A percentile compares a stretch with the other conserved stretches of the same genome.
These are phyloP conservation scores for Siphamia tubifer DNA, from an alignment of 2,113 vertebrate species.

Conservation along the genomic window DNA sequence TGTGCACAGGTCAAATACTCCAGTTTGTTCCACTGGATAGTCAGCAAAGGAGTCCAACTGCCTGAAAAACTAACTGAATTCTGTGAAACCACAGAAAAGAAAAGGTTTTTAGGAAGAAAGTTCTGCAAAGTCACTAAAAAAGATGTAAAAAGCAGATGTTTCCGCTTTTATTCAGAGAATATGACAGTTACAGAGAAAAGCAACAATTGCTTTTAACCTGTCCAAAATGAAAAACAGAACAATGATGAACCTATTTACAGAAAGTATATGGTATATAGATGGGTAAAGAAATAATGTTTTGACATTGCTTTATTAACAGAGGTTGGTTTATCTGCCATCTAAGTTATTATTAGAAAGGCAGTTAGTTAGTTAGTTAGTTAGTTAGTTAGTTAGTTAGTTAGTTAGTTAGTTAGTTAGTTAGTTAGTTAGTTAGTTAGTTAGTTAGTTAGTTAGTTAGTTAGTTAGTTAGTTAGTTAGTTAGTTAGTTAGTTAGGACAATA, in stretches of 20 bases:
- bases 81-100: not conserved
- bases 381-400: too few relatives aligned
- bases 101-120: slow-evolving; percentile 26
- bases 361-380: too few relatives aligned
- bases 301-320: not conserved
- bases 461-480: too few relatives aligned
- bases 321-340: not conserved
- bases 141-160: not conserved
- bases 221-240: not conserved
- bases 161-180: not conserved
- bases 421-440: too few relatives aligned
- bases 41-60: not conserved
- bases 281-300: not conserved
- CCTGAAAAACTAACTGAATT: not conserved
- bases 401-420: too few relatives aligned
- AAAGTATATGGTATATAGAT: not conserved
- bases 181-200: not conserved
- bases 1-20: not conserved
- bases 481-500: too few relatives aligned
- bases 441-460: too few relatives aligned
- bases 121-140: not conserved
- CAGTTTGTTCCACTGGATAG: not conserved
- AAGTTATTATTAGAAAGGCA: too few relatives aligned
- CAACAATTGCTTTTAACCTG: not conserved
- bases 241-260: not conserved